Evolutionary conservation across 2,797 vertebrate species (phyloP).

Genomic region (Allobates femoralis): DNA sequence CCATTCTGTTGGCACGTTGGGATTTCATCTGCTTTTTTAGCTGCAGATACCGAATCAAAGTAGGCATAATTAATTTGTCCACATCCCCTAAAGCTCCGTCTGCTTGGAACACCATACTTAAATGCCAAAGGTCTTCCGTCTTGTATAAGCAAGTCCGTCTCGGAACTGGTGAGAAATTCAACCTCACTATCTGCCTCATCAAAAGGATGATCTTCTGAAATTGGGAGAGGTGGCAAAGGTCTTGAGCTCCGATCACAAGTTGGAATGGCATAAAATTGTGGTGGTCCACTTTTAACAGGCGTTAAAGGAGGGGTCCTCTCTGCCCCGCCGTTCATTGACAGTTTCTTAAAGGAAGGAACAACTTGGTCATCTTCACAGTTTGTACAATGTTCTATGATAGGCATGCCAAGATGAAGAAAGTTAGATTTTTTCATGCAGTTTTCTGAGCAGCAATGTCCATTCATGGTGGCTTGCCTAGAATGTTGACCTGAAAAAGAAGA

Average conservation of each 20-base stretch:
- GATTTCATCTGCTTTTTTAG: slow-evolving; percentile 68
- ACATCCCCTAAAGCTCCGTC: slow-evolving; percentile 86
- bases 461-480: slow-evolving; percentile 67
- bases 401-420: slow-evolving; percentile 76
- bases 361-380: slow-evolving; percentile 79
- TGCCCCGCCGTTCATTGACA: slow-evolving; percentile 75
- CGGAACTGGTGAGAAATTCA: slow-evolving; percentile 86
- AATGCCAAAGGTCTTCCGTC: slow-evolving; percentile 78
- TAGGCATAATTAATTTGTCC: slow-evolving; percentile 94
- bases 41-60: slow-evolving; percentile 79
- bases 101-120: slow-evolving; percentile 74
- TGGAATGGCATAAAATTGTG: slow-evolving; percentile 60
- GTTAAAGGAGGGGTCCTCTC: slow-evolving; percentile 80
- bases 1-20: slow-evolving; percentile 65
- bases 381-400: slow-evolving; percentile 71
- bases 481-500: slow-evolving; percentile 74
- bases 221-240: slow-evolving; percentile 87
- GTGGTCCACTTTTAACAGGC: slow-evolving; percentile 68
- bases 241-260: slow-evolving; percentile 80
- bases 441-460: slow-evolving; percentile 72
- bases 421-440: slow-evolving; percentile 77
- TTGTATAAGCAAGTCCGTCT: slow-evolving; percentile 77
- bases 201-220: slow-evolving; percentile 75
- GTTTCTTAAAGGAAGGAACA: slow-evolving; percentile 80
- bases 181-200: slow-evolving; percentile 90